A percentile compares a stretch with the other conserved stretches of the same genome.
These are phyloP conservation scores for Pelagia noctiluca DNA, from an alignment of 30 jellyfish, hydroid and myxozoan species.

Conservation along the genomic window DNA sequence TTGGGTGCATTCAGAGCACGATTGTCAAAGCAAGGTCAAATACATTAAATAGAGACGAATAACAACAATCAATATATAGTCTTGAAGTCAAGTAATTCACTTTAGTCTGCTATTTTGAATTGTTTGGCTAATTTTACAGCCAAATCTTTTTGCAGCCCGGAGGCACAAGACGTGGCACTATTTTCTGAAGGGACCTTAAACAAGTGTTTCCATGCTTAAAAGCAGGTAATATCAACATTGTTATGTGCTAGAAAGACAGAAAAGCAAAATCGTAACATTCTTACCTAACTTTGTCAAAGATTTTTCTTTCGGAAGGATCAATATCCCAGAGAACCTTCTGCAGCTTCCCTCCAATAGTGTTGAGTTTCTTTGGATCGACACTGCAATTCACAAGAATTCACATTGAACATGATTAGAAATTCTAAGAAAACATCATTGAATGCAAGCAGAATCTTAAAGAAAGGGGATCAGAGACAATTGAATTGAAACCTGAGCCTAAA, in stretches of 20 bases:
- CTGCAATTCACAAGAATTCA: conserved; percentile 12
- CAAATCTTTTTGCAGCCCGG: too few relatives aligned
- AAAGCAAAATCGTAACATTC: background rate
- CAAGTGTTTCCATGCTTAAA: background rate
- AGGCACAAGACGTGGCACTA: too few relatives aligned
- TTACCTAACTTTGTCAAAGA: conserved; percentile 51
- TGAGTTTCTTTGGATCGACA: conserved; percentile 24
- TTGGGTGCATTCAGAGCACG: too few relatives aligned
- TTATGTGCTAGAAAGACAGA: background rate
- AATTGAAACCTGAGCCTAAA: too few relatives aligned
- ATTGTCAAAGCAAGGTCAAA: too few relatives aligned
- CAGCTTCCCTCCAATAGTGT: conserved; percentile 37
- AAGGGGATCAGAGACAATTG: too few relatives aligned
- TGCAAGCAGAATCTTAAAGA: background rate
- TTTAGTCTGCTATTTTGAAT: too few relatives aligned
- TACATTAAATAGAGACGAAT: too few relatives aligned
- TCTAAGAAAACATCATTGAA: background rate
- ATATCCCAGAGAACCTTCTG: conserved; percentile 73
- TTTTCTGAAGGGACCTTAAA: too few relatives aligned
- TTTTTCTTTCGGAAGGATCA: conserved; percentile 25
- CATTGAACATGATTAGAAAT: background rate
- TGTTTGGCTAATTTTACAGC: too few relatives aligned
- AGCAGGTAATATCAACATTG: background rate
- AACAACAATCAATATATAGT: too few relatives aligned
- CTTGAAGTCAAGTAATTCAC: too few relatives aligned